Evolutionary conservation across 1,140 invertebrate species (phyloP).

Genomic region (Chrysoperla carnea): DNA sequence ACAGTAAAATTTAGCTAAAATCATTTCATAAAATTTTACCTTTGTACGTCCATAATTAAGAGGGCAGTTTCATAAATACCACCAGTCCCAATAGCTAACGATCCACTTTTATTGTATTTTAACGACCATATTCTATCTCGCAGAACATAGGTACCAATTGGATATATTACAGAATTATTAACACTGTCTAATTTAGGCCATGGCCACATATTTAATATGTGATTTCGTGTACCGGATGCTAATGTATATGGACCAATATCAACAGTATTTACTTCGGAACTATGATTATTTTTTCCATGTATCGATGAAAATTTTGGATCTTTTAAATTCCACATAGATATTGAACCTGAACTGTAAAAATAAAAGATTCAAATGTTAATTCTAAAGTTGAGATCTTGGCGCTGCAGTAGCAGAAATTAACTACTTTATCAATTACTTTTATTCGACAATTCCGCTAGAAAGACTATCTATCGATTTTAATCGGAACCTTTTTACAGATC

Average conservation of each 20-base stretch:
- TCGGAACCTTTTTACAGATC: too few relatives aligned
- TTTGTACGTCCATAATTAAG: conserved; percentile 11
- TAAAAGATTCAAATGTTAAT: conserved; percentile 5
- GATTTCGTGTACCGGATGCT: conserved; percentile 9
- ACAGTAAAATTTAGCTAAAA: not conserved
- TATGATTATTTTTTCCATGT: conserved; percentile 3
- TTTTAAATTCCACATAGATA: not conserved
- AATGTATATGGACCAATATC: conserved; percentile 8
- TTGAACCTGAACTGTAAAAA: conserved; percentile 1
- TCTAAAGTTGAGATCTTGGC: conserved; percentile 7
- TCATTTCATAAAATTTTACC: too few relatives aligned
- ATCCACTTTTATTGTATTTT: conserved; percentile 5
- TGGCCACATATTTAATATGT: conserved; percentile 8
- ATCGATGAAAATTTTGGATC: not conserved
- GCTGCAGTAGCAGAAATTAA: too few relatives aligned
- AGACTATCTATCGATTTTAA: too few relatives aligned
- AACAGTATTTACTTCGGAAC: conserved; percentile 6
- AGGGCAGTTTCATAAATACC: conserved; percentile 9
- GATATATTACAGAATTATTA: not conserved
- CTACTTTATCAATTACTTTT: too few relatives aligned
- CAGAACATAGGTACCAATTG: not conserved
- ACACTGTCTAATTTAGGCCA: not conserved
- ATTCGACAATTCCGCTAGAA: too few relatives aligned
- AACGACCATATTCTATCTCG: conserved; percentile 12
- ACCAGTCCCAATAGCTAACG: conserved; percentile 13